Evolutionary conservation across 2,113 vertebrate species (phyloP), one percentile per base, ranked within the genome.

Genomic region (Nycticebus coucang): DNA sequence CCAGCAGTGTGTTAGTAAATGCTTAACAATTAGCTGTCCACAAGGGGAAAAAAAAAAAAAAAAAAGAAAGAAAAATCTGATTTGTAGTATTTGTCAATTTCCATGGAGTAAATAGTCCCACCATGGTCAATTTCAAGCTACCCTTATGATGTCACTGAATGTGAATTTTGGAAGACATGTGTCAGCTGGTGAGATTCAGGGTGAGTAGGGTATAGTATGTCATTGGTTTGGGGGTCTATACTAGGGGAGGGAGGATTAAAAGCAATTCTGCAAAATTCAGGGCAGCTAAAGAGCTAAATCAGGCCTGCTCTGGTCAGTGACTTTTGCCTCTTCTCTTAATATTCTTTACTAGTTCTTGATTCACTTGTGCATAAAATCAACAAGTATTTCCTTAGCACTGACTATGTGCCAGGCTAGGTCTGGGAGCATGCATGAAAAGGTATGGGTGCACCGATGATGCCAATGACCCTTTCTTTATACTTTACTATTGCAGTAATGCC

Each of bases 401-500:
- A 33, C 64, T 64, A 3, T 15, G 33, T 59, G 37, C 53, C 4
- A 17, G 35, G 80, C 66, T 33, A 30, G 53, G 41, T 30, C 9
- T 2, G 26, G 41, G 45, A n/a, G 28, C 7, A 11, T 3, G 2
- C 28, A 2, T 7, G 37, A 62, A 37, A 1, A 66, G 55, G 35
- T 35, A 2, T 1, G 41, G 35, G 7, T 7, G 13, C 3, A 0
- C 2, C 7, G 18, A 22, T 1, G 37, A 22, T 0, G 13, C 1
- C 10, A 10, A 3, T 1, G 0, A 6, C 19, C 12, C 15, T 84
- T 26, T 45, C 15, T 84, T 26, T 45, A 13, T 22, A 21, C 3
- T 10, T 2, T 8, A 2, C 37, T 9, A 17, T 12, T 2, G 3
- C 24, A 0, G 17, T 0, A 18, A 5, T 26, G 41, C 41, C 60